phyloP scores from a whole-genome alignment of 2,113 vertebrate species.

The Tringa solitaria region DNA sequence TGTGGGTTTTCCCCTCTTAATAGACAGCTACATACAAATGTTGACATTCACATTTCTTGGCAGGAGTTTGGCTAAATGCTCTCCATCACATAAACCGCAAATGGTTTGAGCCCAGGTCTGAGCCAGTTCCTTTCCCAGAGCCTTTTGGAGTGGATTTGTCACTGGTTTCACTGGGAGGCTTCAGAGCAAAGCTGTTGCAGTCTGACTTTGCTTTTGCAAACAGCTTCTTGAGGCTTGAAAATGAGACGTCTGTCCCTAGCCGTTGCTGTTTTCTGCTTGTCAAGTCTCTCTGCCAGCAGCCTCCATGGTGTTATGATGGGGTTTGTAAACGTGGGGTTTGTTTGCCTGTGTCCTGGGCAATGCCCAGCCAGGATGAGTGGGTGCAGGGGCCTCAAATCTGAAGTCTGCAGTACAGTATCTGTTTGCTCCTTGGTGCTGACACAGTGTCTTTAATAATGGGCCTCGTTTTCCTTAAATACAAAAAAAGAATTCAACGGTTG shows the following conservation, averaged over 20 bases:
- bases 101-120: not conserved
- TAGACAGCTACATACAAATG: not conserved
- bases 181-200: not conserved
- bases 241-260: not conserved
- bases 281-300: not conserved
- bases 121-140: not conserved
- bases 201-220: not conserved
- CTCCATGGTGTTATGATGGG: not conserved
- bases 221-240: not conserved
- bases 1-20: not conserved
- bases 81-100: not conserved
- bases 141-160: not conserved
- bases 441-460: not conserved
- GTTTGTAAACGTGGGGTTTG: not conserved
- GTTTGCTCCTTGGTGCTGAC: not conserved
- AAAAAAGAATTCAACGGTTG: not conserved
- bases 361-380: not conserved
- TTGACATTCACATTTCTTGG: not conserved
- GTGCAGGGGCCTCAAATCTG: accelerated
- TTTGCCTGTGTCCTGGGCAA: not conserved
- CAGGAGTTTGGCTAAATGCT: not conserved
- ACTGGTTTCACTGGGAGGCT: not conserved
- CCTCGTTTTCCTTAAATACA: not conserved
- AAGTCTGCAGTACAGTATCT: not conserved
- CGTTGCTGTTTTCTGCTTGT: not conserved